phyloP scores from a whole-genome alignment of 2,113 vertebrate genomes.

The Grantiella picta region DNA sequence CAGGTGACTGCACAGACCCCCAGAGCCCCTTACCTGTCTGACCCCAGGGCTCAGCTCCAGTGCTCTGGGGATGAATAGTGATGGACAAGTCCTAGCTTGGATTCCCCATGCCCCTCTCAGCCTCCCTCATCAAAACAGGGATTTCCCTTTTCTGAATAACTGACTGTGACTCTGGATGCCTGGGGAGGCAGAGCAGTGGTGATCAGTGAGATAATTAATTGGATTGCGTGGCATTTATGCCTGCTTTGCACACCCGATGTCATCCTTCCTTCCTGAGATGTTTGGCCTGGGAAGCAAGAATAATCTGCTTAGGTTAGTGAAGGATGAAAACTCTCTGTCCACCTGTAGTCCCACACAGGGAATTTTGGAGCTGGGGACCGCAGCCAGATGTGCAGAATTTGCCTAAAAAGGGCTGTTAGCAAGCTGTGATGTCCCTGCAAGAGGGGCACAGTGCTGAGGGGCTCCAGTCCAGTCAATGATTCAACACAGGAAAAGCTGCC shows the following conservation, averaged over 20 bases:
- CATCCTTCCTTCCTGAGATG: neutral
- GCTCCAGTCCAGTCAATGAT: neutral
- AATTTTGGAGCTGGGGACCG: fast-evolving
- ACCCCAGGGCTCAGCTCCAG: neutral
- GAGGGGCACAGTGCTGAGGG: fast-evolving
- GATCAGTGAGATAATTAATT: neutral
- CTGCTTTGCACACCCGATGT: neutral
- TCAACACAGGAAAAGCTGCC: neutral
- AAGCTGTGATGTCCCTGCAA: neutral
- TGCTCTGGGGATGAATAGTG: neutral
- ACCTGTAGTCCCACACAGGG: neutral
- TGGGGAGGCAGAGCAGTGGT: neutral
- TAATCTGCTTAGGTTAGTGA: neutral
- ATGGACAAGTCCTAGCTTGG: neutral
- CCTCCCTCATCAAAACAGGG: neutral
- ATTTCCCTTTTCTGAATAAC: neutral
- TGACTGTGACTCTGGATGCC: neutral
- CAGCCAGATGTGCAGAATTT: neutral
- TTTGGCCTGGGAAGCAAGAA: neutral
- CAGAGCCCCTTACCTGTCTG: neutral
- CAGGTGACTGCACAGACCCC: neutral
- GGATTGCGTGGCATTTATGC: neutral
- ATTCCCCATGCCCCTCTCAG: neutral
- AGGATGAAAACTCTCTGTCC: neutral
- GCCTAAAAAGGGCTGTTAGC: neutral